Evolutionary conservation across 2,888 invertebrate genomes (phyloP).

Genomic region (Sesamia inferens): DNA sequence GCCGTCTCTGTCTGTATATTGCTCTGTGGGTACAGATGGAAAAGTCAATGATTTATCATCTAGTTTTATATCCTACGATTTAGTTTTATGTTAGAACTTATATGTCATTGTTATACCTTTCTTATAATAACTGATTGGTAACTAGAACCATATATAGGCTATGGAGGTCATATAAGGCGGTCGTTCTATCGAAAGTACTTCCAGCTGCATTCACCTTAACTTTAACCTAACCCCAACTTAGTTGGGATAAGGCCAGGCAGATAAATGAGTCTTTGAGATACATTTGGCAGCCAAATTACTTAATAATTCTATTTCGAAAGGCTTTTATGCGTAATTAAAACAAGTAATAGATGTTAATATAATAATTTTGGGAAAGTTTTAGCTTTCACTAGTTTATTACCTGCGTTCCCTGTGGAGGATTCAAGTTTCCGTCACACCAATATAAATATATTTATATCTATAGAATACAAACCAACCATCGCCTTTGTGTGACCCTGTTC

Average conservation of each 20-base stretch:
- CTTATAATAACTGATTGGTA: neutral
- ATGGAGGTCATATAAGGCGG: too few relatives aligned
- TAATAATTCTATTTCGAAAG: constrained; percentile 18
- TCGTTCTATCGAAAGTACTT: too few relatives aligned
- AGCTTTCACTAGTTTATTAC: constrained; percentile 41
- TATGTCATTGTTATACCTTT: neutral
- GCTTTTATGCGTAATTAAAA: constrained; percentile 45
- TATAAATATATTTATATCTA: constrained; percentile 1
- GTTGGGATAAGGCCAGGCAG: too few relatives aligned
- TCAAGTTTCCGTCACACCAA: constrained; percentile 33
- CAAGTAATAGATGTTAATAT: constrained; percentile 33
- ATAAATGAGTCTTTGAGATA: neutral
- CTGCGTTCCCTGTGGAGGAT: constrained; percentile 26
- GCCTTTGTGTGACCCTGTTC: too few relatives aligned
- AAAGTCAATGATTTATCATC: constrained; percentile 17
- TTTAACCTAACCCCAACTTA: too few relatives aligned
- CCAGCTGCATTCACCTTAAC: too few relatives aligned
- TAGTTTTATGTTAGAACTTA: neutral
- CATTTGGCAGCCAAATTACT: constrained; percentile 15
- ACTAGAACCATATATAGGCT: neutral
- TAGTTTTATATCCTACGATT: neutral
- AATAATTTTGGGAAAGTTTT: constrained; percentile 38
- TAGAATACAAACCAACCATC: constrained; percentile 1
- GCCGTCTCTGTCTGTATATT: constrained; percentile 46
- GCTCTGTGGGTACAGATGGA: constrained; percentile 39